Conservation (phyloP, 2,113 vertebrate genomes). For the Bubalus kerabau region DNA sequence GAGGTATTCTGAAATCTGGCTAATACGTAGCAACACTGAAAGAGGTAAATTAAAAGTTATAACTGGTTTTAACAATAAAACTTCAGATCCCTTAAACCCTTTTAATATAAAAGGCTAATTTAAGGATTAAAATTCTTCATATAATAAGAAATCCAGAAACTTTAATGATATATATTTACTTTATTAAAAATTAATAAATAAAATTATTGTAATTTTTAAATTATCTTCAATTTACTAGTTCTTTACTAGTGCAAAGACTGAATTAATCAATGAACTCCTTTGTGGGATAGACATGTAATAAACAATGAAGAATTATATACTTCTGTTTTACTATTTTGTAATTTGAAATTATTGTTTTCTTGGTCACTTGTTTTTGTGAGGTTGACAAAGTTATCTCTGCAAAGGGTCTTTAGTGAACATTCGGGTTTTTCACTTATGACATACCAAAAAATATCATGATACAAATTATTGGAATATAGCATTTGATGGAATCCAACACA, state of each 20-base stretch:
- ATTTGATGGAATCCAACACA: neutral
- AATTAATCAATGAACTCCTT: conserved; percentile 35
- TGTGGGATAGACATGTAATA: neutral
- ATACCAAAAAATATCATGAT: neutral
- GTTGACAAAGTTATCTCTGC: neutral
- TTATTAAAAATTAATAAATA: conserved; percentile 74
- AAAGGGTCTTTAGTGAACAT: neutral
- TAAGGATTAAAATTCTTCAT: conserved; percentile 77
- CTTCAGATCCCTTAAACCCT: conserved; percentile 74
- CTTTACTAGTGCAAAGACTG: conserved; percentile 74
- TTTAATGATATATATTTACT: conserved; percentile 63
- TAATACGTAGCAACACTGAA: conserved; percentile 68
- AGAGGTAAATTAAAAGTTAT: conserved; percentile 66
- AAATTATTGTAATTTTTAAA: conserved; percentile 41
- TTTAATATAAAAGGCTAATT: conserved; percentile 84
- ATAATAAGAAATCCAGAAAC: conserved; percentile 72
- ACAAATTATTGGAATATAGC: neutral
- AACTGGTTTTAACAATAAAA: conserved; percentile 78
- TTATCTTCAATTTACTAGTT: conserved; percentile 34
- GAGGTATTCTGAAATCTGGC: conserved; percentile 72
- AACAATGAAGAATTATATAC: neutral
- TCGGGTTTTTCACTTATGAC: neutral
- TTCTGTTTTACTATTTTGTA: neutral
- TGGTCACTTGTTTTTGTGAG: neutral
- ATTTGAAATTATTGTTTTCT: neutral